Conservation (phyloP, 2,888 invertebrate species). For the Drosophila algonquin region DNA sequence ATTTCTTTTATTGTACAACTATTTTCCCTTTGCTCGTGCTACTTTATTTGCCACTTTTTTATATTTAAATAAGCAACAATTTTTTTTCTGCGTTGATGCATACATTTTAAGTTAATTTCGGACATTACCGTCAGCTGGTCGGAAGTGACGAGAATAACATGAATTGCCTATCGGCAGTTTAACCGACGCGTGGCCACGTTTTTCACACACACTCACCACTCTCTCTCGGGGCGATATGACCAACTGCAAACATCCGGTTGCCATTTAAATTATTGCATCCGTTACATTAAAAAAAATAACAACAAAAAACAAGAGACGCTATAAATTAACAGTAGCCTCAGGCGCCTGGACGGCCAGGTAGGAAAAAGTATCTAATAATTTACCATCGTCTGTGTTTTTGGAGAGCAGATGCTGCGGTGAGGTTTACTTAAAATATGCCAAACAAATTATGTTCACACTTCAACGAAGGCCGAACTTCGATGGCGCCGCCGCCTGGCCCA, state of each 20-base stretch:
- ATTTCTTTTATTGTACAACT: neutral
- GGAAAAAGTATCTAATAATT: slow-evolving; percentile 24
- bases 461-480: slow-evolving; percentile 51
- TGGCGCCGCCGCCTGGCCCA: slow-evolving; percentile 34
- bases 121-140: neutral
- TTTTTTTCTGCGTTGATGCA: slow-evolving; percentile 2
- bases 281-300: neutral
- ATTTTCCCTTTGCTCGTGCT: neutral
- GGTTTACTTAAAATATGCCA: slow-evolving; percentile 60
- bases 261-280: slow-evolving; percentile 16
- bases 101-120: slow-evolving; percentile 6
- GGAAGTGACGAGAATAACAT: neutral
- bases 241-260: slow-evolving; percentile 8
- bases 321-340: neutral
- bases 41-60: slow-evolving; percentile 1
- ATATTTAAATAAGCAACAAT: neutral
- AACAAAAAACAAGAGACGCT: no score
- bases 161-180: slow-evolving; percentile 1
- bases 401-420: slow-evolving; percentile 44
- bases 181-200: neutral
- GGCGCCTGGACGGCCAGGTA: neutral
- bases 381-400: slow-evolving; percentile 17
- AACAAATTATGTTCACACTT: slow-evolving; percentile 73
- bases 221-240: neutral
- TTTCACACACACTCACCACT: slow-evolving; percentile 1